A percentile compares a stretch with the other conserved stretches of the same genome.
phyloP scores from a whole-genome alignment of 2,797 vertebrate species.

The Callimico goeldii region DNA sequence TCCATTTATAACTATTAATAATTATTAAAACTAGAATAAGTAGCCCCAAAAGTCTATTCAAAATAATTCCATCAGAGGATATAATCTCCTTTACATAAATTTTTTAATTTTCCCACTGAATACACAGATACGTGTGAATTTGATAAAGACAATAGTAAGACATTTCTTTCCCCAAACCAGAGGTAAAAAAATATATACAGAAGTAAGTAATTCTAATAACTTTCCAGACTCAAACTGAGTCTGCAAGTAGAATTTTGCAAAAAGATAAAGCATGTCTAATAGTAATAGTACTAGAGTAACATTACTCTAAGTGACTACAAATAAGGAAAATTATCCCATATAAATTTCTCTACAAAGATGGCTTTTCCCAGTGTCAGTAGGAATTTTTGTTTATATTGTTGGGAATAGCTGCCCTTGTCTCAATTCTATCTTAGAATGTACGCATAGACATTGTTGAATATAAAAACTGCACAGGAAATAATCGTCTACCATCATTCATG shows the following conservation, averaged over 20 bases:
- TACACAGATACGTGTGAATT: not conserved
- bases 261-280: not conserved
- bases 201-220: constrained; percentile 32
- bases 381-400: constrained; percentile 33
- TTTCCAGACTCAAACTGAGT: not conserved
- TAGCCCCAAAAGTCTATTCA: not conserved
- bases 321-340: constrained; percentile 34
- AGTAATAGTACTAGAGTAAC: not conserved
- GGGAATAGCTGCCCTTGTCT: constrained; percentile 15
- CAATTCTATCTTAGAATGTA: constrained; percentile 46
- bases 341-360: not conserved
- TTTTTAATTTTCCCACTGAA: not conserved
- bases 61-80: not conserved
- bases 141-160: not conserved
- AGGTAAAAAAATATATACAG: not conserved
- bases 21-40: constrained; percentile 43
- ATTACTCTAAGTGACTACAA: not conserved
- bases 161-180: not conserved
- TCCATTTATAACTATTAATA: constrained; percentile 22
- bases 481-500: constrained; percentile 40
- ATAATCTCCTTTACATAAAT: not conserved
- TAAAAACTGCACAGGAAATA: constrained; percentile 45
- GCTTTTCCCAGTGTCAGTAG: not conserved
- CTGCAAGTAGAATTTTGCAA: not conserved
- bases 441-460: constrained; percentile 35